A percentile compares a stretch with the other conserved stretches of the same genome.
Evolutionary conservation across 2,113 vertebrate genomes (phyloP).

Genomic region (Monopterus albus): DNA sequence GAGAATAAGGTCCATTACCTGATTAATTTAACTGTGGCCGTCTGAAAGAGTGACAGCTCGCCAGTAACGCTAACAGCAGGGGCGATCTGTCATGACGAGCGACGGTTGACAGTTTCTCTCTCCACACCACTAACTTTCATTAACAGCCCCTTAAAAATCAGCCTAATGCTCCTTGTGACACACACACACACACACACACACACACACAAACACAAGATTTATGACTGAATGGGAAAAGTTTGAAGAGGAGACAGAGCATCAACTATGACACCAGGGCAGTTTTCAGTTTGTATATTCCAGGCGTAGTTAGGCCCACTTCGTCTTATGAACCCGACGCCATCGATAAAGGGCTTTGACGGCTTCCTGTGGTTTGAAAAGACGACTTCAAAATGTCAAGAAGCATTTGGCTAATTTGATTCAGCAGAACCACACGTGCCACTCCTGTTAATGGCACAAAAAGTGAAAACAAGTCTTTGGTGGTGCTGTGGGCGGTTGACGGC

Average conservation of each 20-base stretch:
- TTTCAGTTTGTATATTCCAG: slow-evolving; percentile 54
- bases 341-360: slow-evolving; percentile 29
- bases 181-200: slow-evolving; percentile 11
- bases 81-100: slow-evolving; percentile 61
- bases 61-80: slow-evolving; percentile 47
- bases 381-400: slow-evolving; percentile 55
- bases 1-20: slow-evolving; percentile 63
- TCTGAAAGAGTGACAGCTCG: slow-evolving; percentile 76
- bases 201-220: slow-evolving; percentile 47
- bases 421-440: slow-evolving; percentile 21
- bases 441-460: slow-evolving; percentile 3
- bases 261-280: slow-evolving; percentile 35
- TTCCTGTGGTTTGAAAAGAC: slow-evolving; percentile 37
- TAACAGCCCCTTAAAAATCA: slow-evolving; percentile 60
- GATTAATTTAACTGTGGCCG: slow-evolving; percentile 78
- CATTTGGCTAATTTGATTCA: slow-evolving; percentile 28
- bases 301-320: slow-evolving; percentile 29
- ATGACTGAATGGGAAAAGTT: slow-evolving; percentile 48
- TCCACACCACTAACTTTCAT: slow-evolving; percentile 69
- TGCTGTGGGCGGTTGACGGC: not conserved
- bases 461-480: not conserved
- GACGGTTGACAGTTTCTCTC: slow-evolving; percentile 55
- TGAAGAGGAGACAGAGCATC: slow-evolving; percentile 51
- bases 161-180: not conserved
- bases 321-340: slow-evolving; percentile 7